Conservation (phyloP, 2,888 invertebrate genomes). For the Drosophila setosimentum region DNA sequence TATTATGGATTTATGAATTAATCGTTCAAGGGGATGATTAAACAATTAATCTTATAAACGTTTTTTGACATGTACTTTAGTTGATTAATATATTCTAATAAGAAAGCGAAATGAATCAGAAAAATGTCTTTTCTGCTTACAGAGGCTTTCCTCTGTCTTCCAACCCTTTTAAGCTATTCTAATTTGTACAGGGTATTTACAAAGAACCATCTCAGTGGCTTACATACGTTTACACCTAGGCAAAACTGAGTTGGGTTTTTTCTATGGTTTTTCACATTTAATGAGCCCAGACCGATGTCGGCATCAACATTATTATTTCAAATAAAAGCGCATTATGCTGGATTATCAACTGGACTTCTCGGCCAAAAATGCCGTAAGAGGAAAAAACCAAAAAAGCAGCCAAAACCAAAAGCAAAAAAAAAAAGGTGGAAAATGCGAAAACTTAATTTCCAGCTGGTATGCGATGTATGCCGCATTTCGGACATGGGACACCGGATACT, state of each 20-base stretch:
- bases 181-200: background rate
- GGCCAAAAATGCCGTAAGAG: constrained; percentile 22
- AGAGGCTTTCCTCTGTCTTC: background rate
- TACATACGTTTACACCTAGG: constrained; percentile 46
- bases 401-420: constrained; percentile 14
- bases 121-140: too few species aligned
- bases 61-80: too few species aligned
- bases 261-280: constrained; percentile 61
- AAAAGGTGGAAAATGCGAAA: constrained; percentile 78
- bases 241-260: constrained; percentile 4
- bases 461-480: constrained; percentile 62
- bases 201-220: constrained; percentile 21
- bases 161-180: background rate
- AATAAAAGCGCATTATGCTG: constrained; percentile 83
- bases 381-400: background rate
- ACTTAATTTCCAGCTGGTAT: constrained; percentile 79
- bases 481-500: constrained; percentile 56
- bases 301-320: constrained; percentile 83
- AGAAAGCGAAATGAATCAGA: too few species aligned
- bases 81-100: too few species aligned
- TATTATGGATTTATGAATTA: too few species aligned
- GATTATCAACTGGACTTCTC: constrained; percentile 76
- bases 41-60: too few species aligned
- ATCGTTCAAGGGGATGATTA: too few species aligned
- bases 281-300: constrained; percentile 78